Conservation (phyloP, 2,797 vertebrate species). For the Tarsius wallacei region DNA sequence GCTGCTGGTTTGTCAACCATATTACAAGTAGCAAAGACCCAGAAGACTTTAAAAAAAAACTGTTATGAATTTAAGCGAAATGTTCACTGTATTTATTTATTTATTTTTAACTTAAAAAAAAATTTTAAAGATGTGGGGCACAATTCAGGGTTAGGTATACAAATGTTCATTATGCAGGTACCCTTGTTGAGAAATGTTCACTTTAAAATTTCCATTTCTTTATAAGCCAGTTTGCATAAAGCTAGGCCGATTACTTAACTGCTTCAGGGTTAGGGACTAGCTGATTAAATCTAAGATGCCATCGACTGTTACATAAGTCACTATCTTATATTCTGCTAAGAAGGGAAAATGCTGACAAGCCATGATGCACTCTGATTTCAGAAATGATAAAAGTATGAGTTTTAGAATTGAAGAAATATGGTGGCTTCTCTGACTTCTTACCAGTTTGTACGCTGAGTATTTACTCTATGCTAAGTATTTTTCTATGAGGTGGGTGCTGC, state of each 20-base stretch:
- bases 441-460: background rate
- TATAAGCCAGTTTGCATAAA: background rate
- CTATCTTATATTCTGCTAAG: constrained; percentile 3
- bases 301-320: background rate
- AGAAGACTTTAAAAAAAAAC: background rate
- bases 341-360: constrained; percentile 26
- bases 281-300: background rate
- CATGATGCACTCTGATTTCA: background rate
- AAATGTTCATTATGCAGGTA: too few species aligned
- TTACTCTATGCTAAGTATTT: background rate
- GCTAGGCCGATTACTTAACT: background rate
- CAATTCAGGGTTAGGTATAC: too few species aligned
- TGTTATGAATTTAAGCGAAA: constrained; percentile 41
- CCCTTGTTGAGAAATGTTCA: background rate
- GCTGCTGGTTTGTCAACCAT: background rate
- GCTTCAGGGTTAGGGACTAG: constrained; percentile 27
- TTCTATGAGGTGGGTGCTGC: background rate
- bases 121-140: too few species aligned
- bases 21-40: background rate
- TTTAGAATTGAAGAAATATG: background rate
- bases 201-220: constrained; percentile 31
- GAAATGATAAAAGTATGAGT: constrained; percentile 18
- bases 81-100: background rate
- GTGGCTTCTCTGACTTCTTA: background rate
- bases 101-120: too few species aligned